Conservation (phyloP, 2,797 vertebrate species). For the Nothura maculosa region DNA sequence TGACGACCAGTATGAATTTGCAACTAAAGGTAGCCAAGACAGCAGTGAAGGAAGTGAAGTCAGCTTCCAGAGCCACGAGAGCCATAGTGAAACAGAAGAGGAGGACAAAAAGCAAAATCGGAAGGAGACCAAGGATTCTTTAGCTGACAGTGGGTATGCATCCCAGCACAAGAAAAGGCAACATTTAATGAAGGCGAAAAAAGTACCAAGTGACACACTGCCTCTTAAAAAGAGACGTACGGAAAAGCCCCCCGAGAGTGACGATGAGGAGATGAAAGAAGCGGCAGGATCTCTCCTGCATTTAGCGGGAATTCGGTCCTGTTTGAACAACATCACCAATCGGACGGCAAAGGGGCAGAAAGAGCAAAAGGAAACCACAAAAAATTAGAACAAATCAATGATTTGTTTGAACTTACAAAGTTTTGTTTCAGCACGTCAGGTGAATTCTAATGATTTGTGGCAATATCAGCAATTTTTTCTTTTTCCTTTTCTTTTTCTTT, state of each 20-base stretch:
- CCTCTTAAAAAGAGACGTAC: constrained; percentile 98
- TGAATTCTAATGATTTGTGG: constrained; percentile 99
- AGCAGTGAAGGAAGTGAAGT: constrained; percentile 91
- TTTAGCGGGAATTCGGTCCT: constrained; percentile 94
- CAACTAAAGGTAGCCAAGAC: constrained; percentile 89
- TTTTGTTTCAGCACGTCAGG: constrained; percentile 99
- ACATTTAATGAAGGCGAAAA: constrained; percentile 90
- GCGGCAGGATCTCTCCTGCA: constrained; percentile 96
- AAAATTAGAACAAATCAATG: constrained; percentile 91
- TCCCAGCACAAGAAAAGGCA: constrained; percentile 90
- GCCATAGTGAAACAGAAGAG: constrained; percentile 89
- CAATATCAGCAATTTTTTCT: constrained; percentile 98
- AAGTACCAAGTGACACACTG: constrained; percentile 92
- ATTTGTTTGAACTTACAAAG: constrained; percentile 86
- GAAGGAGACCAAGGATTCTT: constrained; percentile 88
- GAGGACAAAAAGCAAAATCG: constrained; percentile 88
- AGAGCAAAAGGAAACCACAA: constrained; percentile 93
- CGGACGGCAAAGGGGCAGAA: constrained; percentile 97
- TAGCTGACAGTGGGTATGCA: constrained; percentile 84
- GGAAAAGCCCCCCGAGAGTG: constrained; percentile 94
- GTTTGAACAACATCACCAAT: constrained; percentile 98
- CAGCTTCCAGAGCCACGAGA: constrained; percentile 84
- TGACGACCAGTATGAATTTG: constrained; percentile 84
- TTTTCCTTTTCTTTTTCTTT: constrained; percentile 77
- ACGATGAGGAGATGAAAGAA: constrained; percentile 99